Evolutionary conservation across 1,140 invertebrate species (phyloP).

Genomic region (Forficula auricularia): DNA sequence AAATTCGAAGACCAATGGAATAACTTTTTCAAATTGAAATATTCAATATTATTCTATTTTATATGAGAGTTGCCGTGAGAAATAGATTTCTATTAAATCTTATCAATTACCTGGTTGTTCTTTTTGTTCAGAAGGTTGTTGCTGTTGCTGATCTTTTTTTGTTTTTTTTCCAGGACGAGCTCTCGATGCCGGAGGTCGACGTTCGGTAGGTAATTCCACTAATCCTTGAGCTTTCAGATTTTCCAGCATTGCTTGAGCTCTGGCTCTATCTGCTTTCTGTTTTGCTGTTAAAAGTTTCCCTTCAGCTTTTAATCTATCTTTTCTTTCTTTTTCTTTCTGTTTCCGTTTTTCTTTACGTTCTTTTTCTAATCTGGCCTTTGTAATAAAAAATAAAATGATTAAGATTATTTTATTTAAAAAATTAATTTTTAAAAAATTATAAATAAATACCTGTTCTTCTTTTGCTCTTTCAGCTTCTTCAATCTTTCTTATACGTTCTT

Average conservation of each 20-base stretch:
- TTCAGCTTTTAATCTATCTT: constrained; percentile 82
- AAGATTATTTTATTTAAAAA: not conserved
- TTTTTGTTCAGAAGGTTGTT: constrained; percentile 29
- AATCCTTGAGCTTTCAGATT: constrained; percentile 70
- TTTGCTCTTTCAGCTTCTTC: constrained; percentile 55
- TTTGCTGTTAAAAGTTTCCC: constrained; percentile 84
- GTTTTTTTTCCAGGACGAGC: constrained; percentile 54
- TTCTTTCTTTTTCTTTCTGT: constrained; percentile 85
- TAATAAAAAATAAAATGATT: not conserved
- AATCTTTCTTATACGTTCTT: constrained; percentile 53
- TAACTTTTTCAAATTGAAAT: no score
- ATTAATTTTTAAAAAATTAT: constrained; percentile 1
- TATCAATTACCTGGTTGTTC: constrained; percentile 16
- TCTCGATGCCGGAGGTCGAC: constrained; percentile 12
- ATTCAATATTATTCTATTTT: no score
- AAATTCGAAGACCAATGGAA: no score
- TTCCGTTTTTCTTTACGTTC: constrained; percentile 83
- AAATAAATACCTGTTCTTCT: constrained; percentile 36
- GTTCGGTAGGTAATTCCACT: no score
- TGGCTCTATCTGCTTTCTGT: constrained; percentile 74
- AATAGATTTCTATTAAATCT: no score
- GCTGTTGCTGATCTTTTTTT: constrained; percentile 45
- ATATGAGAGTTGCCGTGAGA: no score
- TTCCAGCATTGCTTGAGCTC: constrained; percentile 74
- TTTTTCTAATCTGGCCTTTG: constrained; percentile 52